Evolutionary conservation across 2,888 invertebrate genomes (phyloP), one percentile per base, ranked within the genome.

Genomic region (Barypeithes pellucidus): DNA sequence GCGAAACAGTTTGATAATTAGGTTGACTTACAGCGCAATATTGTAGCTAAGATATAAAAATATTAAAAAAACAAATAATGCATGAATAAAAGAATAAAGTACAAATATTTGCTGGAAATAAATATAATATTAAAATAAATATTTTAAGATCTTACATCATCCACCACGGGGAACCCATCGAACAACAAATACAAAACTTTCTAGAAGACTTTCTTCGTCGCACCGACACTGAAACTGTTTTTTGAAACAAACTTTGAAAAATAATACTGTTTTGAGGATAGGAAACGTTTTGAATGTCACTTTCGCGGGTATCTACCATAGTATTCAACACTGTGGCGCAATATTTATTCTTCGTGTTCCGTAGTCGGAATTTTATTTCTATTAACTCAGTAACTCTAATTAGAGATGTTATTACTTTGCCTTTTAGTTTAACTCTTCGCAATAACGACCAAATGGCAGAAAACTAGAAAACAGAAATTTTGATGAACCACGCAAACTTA

Each of bases 141-240:
- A 43, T 43, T 24, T 22, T 36, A 8, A 39, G 20, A 39, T 72
- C 75, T 75, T 75, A 75, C 75, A 68, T 75, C 68, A 68, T 72
- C 62, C 67, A 24, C 72, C 50, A 59, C 24, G 5, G 43, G 16
- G 68, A 63, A 24, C 50, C 65, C 39, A 41, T 41, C 11, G 74
- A 50, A n/a, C 50, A 50, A 52, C 36, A 33, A 39, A n/a, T n/a
- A 59, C 63, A 75, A 75, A 75, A 72, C 43, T 75, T 75, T 54
- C 75, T 75, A 8, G 67, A 67, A n/a, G 63, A 63, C 47, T 75
- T 75, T 68, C 71, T 71, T 39, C 67, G 43, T 9, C n/a, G 29
- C 3, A 73, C 66, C 14, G 57, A 47, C 14, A 73, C 59, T 3
- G 39, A 67, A 62, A 71, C 57, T 63, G 74, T 67, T 50, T 75